Base-by-base conservation (phyloP, 1,140 invertebrate genomes). In the Liolophura sinensis region DNA sequence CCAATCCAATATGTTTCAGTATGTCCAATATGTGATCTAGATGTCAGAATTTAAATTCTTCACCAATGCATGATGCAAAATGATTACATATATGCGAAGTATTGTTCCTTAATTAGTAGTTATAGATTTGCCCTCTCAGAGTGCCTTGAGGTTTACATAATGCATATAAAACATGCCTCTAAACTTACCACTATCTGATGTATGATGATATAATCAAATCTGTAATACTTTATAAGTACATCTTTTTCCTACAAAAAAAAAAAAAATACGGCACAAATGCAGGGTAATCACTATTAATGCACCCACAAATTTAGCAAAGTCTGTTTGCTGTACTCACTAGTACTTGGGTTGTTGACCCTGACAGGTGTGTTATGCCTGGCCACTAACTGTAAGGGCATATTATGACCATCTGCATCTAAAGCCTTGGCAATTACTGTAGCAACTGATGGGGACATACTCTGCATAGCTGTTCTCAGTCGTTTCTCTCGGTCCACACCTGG, bases 401-500 rank as follows among this genome's bases (percentile, higher is more conserved):
- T 59, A 15, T 24, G 49, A 15, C 49, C 40, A 12, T 62, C 27
- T n/a, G 59, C 52, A 18, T 70, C 74, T 4, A 78, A 48, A 1
- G 74, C 72, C 6, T 73, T 65, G 24, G 64, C 73, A 7, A 78
- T 70, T 9, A 73, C 62, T 18, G 46, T 48, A 14, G 76, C 71
- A 25, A 74, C 58, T 4, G 71, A 62, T 25, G 76, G 67, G 18
- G 76, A 74, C 74, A 78, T 76, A 20, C 69, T 49, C 6, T 74
- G 65, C 15, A 78, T 51, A 0, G 76, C 76, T 5, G 70, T 64
- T 18, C 70, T 70, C 31, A 78, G 60, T 20, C 54, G 60, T 24
- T 61, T 70, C 20, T 73, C 71, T 16, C 46, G 54, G 22, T 71
- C 64, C n/a, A 57, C 62, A 5, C 40, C 25, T 31, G 63, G 58